Conservation (phyloP, 2,888 invertebrate species). For the Caenorhabditis afra region DNA sequence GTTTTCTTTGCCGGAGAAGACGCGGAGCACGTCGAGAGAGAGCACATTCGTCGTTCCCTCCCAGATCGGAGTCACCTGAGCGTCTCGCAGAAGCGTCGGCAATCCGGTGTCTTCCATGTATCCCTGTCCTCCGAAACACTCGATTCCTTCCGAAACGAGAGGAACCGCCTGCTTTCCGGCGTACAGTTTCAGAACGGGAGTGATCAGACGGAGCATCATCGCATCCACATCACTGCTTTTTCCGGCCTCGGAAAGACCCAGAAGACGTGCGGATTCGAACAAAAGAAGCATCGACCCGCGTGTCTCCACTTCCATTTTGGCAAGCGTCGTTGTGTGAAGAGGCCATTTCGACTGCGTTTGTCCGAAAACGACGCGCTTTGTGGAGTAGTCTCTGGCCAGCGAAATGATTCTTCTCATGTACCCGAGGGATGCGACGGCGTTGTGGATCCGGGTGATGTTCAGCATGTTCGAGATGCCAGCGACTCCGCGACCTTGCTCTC, state of each 20-base stretch:
- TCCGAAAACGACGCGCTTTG: conserved; percentile 83
- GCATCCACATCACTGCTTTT: conserved; percentile 81
- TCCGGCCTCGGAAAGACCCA: conserved; percentile 81
- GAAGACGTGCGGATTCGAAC: conserved; percentile 82
- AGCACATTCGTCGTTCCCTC: conserved; percentile 84
- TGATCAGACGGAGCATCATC: conserved; percentile 82
- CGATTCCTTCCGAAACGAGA: conserved; percentile 83
- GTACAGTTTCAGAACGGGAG: conserved; percentile 83
- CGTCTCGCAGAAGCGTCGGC: conserved; percentile 83
- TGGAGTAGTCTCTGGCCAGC: conserved; percentile 83
- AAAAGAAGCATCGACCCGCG: conserved; percentile 82
- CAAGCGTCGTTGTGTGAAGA: conserved; percentile 83
- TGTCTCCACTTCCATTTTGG: conserved; percentile 83
- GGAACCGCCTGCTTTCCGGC: conserved; percentile 83
- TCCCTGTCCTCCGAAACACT: conserved; percentile 84
- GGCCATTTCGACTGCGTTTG: conserved; percentile 81
- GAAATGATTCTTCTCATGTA: conserved; percentile 81
- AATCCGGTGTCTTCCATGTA: conserved; percentile 84
- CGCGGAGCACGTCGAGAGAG: conserved; percentile 83
- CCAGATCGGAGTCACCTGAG: conserved; percentile 84
- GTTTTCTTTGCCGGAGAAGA: conserved; percentile 82
- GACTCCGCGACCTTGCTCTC: conserved; percentile 81
- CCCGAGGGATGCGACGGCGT: conserved; percentile 82
- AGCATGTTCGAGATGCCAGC: conserved; percentile 83
- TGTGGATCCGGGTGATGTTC: conserved; percentile 83